Percentiles rank a stretch among this genome's conserved stretches.
These are phyloP conservation scores for Macquaria australasica DNA, from an alignment of 2,113 vertebrate genomes.

Conservation along the genomic window DNA sequence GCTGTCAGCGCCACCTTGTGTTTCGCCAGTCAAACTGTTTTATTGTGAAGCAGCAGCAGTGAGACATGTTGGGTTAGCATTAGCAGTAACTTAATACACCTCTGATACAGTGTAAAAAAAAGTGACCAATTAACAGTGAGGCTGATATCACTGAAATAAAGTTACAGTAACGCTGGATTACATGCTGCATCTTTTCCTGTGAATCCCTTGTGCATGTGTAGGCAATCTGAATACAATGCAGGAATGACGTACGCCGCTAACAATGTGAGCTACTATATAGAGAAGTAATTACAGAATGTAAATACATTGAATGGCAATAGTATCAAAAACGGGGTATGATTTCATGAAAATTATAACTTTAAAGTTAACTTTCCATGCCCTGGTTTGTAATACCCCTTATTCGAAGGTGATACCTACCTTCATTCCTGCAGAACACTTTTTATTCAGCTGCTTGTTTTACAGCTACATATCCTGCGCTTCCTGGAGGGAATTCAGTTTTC, in stretches of 20 bases:
- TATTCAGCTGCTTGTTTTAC: slow-evolving; percentile 55
- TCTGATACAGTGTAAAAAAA: neutral
- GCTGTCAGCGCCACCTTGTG: neutral
- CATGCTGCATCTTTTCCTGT: neutral
- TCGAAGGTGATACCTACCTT: slow-evolving; percentile 14
- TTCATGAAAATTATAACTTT: neutral
- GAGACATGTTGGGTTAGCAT: neutral
- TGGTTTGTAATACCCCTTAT: slow-evolving; percentile 2
- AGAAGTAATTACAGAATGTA: slow-evolving; percentile 7
- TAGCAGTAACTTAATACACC: neutral
- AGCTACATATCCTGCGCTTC: slow-evolving; percentile 43
- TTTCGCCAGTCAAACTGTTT: neutral
- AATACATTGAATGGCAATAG: neutral
- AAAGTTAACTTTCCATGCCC: neutral
- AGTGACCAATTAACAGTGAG: neutral
- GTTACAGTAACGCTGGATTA: neutral
- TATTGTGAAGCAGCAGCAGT: neutral
- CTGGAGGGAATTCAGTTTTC: slow-evolving; percentile 65
- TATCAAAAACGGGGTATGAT: neutral
- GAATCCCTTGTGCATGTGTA: neutral
- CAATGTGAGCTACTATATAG: neutral
- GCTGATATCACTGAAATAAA: neutral
- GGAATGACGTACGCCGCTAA: neutral
- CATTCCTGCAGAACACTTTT: slow-evolving; percentile 37
- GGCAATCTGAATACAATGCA: neutral